phyloP scores from a whole-genome alignment of 1,140 invertebrate genomes.

The Dendroctonus valens region DNA sequence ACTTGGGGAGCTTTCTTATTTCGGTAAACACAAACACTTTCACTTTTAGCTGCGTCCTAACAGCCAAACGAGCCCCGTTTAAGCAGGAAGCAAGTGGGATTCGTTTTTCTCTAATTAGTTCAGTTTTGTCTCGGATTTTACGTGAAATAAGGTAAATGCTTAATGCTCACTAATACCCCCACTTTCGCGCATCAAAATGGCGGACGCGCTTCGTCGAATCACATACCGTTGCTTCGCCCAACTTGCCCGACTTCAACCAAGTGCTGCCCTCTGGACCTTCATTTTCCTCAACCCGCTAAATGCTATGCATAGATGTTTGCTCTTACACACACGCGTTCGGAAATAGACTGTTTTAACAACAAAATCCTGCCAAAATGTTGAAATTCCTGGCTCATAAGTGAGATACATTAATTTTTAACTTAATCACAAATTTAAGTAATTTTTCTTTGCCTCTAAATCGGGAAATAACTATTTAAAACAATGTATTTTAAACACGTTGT shows the following conservation, averaged over 20 bases:
- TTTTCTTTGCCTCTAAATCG: no score
- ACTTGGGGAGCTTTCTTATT: conserved; percentile 40
- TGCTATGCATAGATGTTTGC: no score
- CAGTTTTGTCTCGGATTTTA: conserved; percentile 42
- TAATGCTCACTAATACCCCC: conserved; percentile 42
- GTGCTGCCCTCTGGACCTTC: not conserved
- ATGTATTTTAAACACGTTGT: no score
- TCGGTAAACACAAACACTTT: conserved; percentile 41
- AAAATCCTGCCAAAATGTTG: no score
- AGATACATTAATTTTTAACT: no score
- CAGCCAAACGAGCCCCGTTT: conserved; percentile 13
- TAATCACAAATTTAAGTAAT: no score
- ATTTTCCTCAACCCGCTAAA: not conserved
- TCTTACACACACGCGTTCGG: no score
- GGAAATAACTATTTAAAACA: no score
- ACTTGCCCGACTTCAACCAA: conserved; percentile 4
- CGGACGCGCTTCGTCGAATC: conserved; percentile 44
- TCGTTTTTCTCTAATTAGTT: conserved; percentile 36
- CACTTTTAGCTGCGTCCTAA: conserved; percentile 36
- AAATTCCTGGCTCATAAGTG: no score
- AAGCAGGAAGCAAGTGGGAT: conserved; percentile 17
- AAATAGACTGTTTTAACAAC: no score
- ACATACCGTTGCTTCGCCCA: conserved; percentile 32
- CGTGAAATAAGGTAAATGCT: conserved; percentile 39
- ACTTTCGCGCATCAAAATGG: conserved; percentile 49